Percentiles rank a stretch among this genome's conserved stretches.
These are phyloP conservation scores for Paraplagusia blochii DNA, from an alignment of 2,113 vertebrate species.

Conservation along the genomic window DNA sequence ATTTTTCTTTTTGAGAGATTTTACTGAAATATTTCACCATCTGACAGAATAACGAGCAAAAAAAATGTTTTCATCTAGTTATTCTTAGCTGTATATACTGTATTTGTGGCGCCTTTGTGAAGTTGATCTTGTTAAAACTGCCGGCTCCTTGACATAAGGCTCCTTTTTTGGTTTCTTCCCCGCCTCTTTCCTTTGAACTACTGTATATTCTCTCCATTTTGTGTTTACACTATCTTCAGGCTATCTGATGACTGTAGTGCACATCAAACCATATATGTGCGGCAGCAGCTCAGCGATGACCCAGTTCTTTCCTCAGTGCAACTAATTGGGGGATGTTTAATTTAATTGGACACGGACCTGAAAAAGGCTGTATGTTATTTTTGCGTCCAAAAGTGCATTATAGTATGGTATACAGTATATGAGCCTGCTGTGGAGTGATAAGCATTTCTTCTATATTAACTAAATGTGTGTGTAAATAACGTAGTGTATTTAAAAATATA, in stretches of 20 bases:
- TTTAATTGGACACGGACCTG: conserved; percentile 11
- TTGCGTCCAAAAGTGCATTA: background rate
- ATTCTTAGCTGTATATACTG: too few species aligned
- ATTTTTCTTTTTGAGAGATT: too few species aligned
- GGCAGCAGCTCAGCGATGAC: conserved; percentile 18
- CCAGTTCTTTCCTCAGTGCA: conserved; percentile 26
- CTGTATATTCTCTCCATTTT: conserved; percentile 18
- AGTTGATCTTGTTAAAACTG: conserved; percentile 7
- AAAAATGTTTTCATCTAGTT: too few species aligned
- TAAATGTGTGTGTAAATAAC: conserved; percentile 12
- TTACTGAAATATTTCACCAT: too few species aligned
- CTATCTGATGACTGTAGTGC: conserved; percentile 7
- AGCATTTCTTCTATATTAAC: background rate
- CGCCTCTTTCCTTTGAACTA: conserved; percentile 8
- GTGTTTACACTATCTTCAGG: conserved; percentile 23
- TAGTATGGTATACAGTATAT: background rate
- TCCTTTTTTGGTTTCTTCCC: background rate
- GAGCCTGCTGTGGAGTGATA: too few species aligned
- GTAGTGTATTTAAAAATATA: conserved; percentile 4
- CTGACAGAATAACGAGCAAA: too few species aligned
- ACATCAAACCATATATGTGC: conserved; percentile 18
- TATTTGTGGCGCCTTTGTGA: too few species aligned
- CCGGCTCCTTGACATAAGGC: background rate
- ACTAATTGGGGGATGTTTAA: conserved; percentile 26
- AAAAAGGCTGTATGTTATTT: background rate